Evolutionary conservation across 2,113 vertebrate species (phyloP), one percentile per base, ranked within the genome.

Genomic region (Sebastes fasciatus): DNA sequence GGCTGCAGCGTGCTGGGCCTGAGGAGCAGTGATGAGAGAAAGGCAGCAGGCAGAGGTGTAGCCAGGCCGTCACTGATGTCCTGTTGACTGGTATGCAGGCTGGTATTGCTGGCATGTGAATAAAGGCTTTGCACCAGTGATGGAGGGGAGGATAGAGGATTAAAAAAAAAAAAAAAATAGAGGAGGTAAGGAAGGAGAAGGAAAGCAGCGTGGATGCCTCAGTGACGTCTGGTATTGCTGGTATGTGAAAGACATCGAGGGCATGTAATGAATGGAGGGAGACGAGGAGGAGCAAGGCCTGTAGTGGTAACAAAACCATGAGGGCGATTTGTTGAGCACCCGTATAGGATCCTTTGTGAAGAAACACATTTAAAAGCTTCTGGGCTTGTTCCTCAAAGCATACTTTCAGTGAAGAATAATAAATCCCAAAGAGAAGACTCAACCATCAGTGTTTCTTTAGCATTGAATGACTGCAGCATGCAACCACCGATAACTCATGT

Each of bases 51-150:
- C 61, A 43, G 71, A 64, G 73, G 78, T 43, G 80, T 4, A 14
- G 40, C 48, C 62, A 0, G 26, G 26, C 26, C 2, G 8, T 13
- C 43, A 9, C 61, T 52, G 74, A 76, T 58, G 65, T 70, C 72
- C 74, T n/a, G 83, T 21, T 48, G 51, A 71, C 76, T 83, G 82
- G 74, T 83, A 66, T 79, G 67, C 40, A 16, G 43, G 63, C 69
- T 68, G 68, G 57, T 75, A 80, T 80, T 58, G 19, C 79, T 77
- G 80, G 84, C 74, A 83, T 84, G 83, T 0, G 65, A 84, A 87
- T 69, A 82, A 84, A 85, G 71, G 19, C 66, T 51, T 26, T 34
- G 51, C 60, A 46, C n/a, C 11, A 4, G 19, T 7, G 45, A 65
- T 55, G 48, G 61, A 79, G 0, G 85, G 17, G 46, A 80, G 34